Percentiles rank a stretch among this genome's conserved stretches.
Evolutionary conservation across 1,140 invertebrate species (phyloP).

Genomic region (Ylistrum balloti): DNA sequence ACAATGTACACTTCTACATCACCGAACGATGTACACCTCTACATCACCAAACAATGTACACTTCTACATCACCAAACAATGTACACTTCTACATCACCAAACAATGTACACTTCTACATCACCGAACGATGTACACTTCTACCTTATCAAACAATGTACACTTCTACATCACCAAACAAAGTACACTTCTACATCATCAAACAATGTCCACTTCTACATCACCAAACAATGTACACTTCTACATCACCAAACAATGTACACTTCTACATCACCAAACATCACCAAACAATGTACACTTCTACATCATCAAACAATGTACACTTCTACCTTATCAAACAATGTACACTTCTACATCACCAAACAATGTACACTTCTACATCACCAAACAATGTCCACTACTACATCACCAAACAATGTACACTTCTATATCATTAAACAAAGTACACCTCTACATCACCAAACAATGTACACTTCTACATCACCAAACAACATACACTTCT

Average conservation of each 20-base stretch:
- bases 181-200: too few relatives aligned
- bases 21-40: not conserved
- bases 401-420: not conserved
- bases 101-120: not conserved
- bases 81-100: not conserved
- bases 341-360: not conserved
- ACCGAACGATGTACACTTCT: too few relatives aligned
- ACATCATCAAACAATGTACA: not conserved
- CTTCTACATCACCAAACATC: not conserved
- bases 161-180: too few relatives aligned
- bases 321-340: not conserved
- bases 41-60: not conserved
- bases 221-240: constrained; percentile 8
- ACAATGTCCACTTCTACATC: too few relatives aligned
- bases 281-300: not conserved
- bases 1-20: not conserved
- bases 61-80: not conserved
- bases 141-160: too few relatives aligned
- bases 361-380: not conserved
- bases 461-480: not conserved
- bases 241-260: not conserved
- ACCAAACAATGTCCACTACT: not conserved
- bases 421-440: not conserved
- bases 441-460: too few relatives aligned
- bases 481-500: not conserved